Percentiles rank a stretch among this genome's conserved stretches.
Conservation (phyloP, 1,140 invertebrate species). For the Pseudobourletiella spinata region DNA sequence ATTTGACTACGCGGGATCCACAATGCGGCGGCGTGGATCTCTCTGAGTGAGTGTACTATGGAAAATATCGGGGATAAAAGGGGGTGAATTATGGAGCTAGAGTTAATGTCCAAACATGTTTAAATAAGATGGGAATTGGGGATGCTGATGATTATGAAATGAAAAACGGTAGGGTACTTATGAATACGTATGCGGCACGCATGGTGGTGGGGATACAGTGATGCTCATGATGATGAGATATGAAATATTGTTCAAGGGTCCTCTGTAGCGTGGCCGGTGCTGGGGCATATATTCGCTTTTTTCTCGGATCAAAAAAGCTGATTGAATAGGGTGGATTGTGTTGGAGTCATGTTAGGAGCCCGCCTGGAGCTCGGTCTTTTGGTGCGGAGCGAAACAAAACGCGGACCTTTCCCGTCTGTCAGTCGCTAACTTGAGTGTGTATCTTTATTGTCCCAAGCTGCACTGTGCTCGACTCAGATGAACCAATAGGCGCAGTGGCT, state of each 20-base stretch:
- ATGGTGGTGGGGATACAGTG: not conserved
- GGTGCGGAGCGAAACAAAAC: constrained; percentile 17
- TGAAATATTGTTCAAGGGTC: not conserved
- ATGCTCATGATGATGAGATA: not conserved
- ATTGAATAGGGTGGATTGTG: constrained; percentile 9
- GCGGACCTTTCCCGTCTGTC: constrained; percentile 25
- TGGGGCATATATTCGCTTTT: not conserved
- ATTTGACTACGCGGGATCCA: too few species aligned
- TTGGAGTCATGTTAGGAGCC: constrained; percentile 19
- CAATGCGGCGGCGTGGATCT: not conserved
- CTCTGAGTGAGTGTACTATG: not conserved
- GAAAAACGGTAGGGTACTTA: not conserved
- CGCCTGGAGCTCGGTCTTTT: constrained; percentile 9
- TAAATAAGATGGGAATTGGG: too few species aligned
- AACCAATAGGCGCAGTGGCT: too few species aligned
- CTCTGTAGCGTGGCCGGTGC: not conserved
- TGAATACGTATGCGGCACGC: not conserved
- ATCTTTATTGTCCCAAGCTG: too few species aligned
- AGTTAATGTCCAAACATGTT: too few species aligned
- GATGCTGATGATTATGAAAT: too few species aligned
- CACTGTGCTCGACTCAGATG: too few species aligned
- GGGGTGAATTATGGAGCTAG: not conserved
- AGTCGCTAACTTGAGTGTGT: constrained; percentile 21
- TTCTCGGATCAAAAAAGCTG: not conserved
- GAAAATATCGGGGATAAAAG: not conserved